Evolutionary conservation across 1,140 invertebrate genomes (phyloP), one percentile per base, ranked within the genome.

Genomic region (Venustaconcha ellipsiformis): DNA sequence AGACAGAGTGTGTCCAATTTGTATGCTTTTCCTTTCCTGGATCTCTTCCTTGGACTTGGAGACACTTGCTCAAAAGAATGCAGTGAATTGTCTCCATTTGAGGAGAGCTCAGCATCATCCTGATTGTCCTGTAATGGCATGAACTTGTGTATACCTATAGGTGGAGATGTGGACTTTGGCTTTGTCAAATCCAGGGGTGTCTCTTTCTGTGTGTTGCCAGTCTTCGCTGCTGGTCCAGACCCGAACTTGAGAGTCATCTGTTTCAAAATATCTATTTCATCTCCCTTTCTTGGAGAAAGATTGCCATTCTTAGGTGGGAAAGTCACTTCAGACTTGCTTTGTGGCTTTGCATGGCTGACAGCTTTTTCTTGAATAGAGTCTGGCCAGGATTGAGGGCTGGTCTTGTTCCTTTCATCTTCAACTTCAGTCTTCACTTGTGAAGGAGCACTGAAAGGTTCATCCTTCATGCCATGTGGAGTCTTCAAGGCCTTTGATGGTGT

Each of bases 11-110:
- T 91, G 48, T 95, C 93, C 58, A 96, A 87, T 75, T 95, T 96
- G 82, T 93, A 93, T 0, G 95, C 95, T 69, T 93, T 93, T 0
- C 94, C 95, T 87, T 96, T 96, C 74, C 95, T 92, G 57, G 95
- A 92, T 82, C 93, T 93, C 70, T 94, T 95, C 57, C 87, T 78
- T 14, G 82, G 79, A 58, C 64, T 80, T 26, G 78, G 80, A 17
- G 74, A 72, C 57, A 48, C 74, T 63, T 74, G 79, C 17, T 73
- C 81, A 62, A 23, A 75, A 65, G 72, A 78, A 57, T 76, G 71
- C n/a, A 73, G 65, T n/a, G 80, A 79, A 66, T 79, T 83, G 56
- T 81, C 79, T 59, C 78, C 78, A 78, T 82, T 78, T 75, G 80
- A 79, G 48, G 59, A 62, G 62, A 70, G 59, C 23, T 78, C 77